phyloP scores from a whole-genome alignment of 2,113 vertebrate species.

The Pangasianodon hypophthalmus region DNA sequence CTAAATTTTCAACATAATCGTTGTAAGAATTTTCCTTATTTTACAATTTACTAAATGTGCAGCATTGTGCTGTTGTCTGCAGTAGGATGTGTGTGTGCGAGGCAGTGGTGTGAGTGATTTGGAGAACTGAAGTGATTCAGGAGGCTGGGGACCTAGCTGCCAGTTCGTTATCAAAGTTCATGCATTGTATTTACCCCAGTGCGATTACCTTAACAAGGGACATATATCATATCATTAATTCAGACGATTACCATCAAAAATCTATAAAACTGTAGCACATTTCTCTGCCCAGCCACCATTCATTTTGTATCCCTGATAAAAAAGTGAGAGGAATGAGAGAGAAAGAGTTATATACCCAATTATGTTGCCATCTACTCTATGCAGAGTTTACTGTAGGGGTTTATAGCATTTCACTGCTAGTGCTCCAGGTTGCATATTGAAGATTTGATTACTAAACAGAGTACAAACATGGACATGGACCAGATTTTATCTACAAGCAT shows the following conservation, averaged over 20 bases:
- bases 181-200: slow-evolving; percentile 74
- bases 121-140: slow-evolving; percentile 74
- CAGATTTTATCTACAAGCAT: not conserved
- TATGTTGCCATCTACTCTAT: slow-evolving; percentile 38
- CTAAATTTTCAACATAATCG: slow-evolving; percentile 65
- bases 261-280: slow-evolving; percentile 76
- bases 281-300: slow-evolving; percentile 66
- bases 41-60: slow-evolving; percentile 57
- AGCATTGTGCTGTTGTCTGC: slow-evolving; percentile 51
- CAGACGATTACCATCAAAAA: slow-evolving; percentile 77
- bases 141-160: slow-evolving; percentile 64
- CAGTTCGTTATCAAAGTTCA: slow-evolving; percentile 75
- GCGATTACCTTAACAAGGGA: slow-evolving; percentile 76
- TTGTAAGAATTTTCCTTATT: slow-evolving; percentile 66
- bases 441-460: slow-evolving; percentile 7
- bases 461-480: not conserved
- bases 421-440: not conserved
- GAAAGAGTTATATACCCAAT: slow-evolving; percentile 44
- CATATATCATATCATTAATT: slow-evolving; percentile 81
- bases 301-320: slow-evolving; percentile 70
- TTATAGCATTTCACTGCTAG: not conserved
- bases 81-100: slow-evolving; percentile 36
- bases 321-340: slow-evolving; percentile 23
- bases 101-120: slow-evolving; percentile 64
- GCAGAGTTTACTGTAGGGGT: slow-evolving; percentile 3